Conservation (phyloP, 35 echinoderm and acorn worm genomes). For the Strongylocentrotus purpuratus region DNA sequence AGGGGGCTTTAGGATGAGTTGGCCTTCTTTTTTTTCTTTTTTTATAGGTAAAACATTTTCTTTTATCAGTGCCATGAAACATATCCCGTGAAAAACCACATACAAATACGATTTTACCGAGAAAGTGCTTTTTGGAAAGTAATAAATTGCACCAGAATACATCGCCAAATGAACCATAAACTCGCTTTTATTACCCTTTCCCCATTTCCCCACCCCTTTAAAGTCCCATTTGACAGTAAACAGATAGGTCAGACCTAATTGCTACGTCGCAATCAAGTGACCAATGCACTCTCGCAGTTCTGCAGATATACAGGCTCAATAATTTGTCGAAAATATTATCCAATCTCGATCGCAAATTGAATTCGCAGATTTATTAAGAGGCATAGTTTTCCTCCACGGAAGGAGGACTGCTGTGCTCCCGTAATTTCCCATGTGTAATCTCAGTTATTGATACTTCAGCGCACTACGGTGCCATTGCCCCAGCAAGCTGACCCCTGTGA, state of each 20-base stretch:
- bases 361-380: neutral
- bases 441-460: neutral
- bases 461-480: neutral
- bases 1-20: too few relatives aligned
- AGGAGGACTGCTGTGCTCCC: neutral
- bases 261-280: neutral
- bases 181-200: neutral
- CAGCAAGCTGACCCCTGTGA: neutral
- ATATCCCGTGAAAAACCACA: neutral
- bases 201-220: neutral
- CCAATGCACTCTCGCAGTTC: neutral
- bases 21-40: too few relatives aligned
- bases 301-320: neutral
- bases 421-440: neutral
- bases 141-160: neutral
- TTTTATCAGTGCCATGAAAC: neutral
- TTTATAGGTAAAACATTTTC: neutral
- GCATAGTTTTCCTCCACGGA: neutral
- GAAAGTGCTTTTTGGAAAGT: neutral
- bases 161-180: neutral
- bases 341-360: conserved; percentile 10
- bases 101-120: neutral
- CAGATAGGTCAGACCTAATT: neutral
- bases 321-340: conserved; percentile 19
- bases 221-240: neutral